phyloP scores from a whole-genome alignment of 1,140 invertebrate genomes.

The Paraescarpia echinospica region DNA sequence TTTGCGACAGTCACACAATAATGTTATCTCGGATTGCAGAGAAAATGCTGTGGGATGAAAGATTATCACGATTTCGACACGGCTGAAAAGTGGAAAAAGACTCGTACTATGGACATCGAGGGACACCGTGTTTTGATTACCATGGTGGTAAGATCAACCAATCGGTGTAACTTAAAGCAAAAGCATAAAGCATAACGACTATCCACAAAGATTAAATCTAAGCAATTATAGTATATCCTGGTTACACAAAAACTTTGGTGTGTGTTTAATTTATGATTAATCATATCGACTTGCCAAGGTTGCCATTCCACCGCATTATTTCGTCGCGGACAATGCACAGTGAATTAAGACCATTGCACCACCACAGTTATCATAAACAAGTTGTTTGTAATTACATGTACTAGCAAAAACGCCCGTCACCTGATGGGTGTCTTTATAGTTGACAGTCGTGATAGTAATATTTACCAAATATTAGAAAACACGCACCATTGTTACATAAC shows the following conservation, averaged over 20 bases:
- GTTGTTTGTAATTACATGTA: too few relatives aligned
- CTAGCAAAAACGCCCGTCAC: too few relatives aligned
- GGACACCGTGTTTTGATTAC: not conserved
- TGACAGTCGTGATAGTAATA: too few relatives aligned
- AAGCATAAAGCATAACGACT: not conserved
- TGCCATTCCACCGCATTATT: not conserved
- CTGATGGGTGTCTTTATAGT: too few relatives aligned
- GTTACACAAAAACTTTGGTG: not conserved
- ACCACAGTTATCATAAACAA: too few relatives aligned
- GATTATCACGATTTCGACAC: slow-evolving; percentile 3
- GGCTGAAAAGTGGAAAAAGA: not conserved
- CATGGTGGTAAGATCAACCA: not conserved
- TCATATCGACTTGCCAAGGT: not conserved
- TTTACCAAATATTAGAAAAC: too few relatives aligned
- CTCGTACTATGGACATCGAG: not conserved
- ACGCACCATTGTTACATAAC: too few relatives aligned
- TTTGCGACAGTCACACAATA: not conserved
- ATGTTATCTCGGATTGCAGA: not conserved
- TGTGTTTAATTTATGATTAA: not conserved
- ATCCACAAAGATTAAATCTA: not conserved
- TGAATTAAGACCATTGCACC: too few relatives aligned
- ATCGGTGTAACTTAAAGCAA: not conserved
- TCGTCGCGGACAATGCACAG: too few relatives aligned
- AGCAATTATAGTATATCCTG: not conserved
- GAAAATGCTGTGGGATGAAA: not conserved